phyloP scores from a whole-genome alignment of 92 coral and sea anemone species.

The Parazoanthus atlanticus region DNA sequence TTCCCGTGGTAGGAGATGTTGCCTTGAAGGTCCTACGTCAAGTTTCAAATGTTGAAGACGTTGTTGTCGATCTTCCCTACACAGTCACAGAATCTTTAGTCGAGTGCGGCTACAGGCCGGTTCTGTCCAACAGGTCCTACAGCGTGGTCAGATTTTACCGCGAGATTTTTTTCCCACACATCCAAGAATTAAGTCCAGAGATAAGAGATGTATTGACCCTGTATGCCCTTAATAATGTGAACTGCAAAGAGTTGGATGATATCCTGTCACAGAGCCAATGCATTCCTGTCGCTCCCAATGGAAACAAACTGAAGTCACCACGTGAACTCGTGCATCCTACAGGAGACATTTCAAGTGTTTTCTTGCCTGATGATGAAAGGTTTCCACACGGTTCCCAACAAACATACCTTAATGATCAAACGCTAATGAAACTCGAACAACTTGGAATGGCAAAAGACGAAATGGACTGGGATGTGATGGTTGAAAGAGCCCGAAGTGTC shows the following conservation, averaged over 20 bases:
- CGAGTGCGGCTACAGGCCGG: conserved; percentile 31
- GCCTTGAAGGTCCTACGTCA: conserved; percentile 48
- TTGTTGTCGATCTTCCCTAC: conserved; percentile 64
- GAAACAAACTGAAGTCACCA: conserved; percentile 56
- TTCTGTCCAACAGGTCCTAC: conserved; percentile 46
- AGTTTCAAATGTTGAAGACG: not conserved
- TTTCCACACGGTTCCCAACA: conserved; percentile 64
- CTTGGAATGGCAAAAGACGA: conserved; percentile 80
- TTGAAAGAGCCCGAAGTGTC: conserved; percentile 78
- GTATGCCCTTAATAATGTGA: conserved; percentile 50
- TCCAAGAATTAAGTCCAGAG: conserved; percentile 30
- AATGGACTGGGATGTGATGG: conserved; percentile 65
- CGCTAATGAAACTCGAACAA: conserved; percentile 57
- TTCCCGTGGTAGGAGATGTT: conserved; percentile 51
- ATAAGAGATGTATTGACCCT: conserved; percentile 51
- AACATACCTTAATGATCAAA: conserved; percentile 43
- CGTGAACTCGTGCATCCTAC: conserved; percentile 58
- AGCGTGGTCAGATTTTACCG: conserved; percentile 58
- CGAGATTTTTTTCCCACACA: conserved; percentile 69
- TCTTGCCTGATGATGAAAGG: conserved; percentile 64
- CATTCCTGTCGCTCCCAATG: conserved; percentile 70
- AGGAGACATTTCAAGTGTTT: conserved; percentile 59
- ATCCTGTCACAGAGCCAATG: conserved; percentile 48
- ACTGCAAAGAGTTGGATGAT: conserved; percentile 25
- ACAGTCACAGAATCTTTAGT: conserved; percentile 57